Evolutionary conservation across 2,888 invertebrate genomes (phyloP).

Genomic region (Ormyrus pomaceus): DNA sequence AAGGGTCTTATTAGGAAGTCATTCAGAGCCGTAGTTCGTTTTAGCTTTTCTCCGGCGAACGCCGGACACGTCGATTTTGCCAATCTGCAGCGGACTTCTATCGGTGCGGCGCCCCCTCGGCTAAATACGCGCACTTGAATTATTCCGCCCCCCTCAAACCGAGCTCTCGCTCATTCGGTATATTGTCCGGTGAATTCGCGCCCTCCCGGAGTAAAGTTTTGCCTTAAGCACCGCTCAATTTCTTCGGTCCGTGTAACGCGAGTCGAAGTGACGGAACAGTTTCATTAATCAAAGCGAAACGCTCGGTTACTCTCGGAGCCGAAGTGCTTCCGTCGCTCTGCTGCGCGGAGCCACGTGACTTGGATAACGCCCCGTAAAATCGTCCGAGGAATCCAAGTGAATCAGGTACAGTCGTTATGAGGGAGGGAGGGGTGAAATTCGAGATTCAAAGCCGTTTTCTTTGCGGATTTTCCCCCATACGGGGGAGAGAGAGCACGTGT

Average conservation of each 20-base stretch:
- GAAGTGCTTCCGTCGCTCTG: constrained; percentile 24
- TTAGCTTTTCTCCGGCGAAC: neutral
- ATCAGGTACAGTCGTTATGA: too few relatives aligned
- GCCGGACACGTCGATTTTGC: constrained; percentile 18
- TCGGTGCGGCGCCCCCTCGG: neutral
- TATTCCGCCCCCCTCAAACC: too few relatives aligned
- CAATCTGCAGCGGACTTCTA: neutral
- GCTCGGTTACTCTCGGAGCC: neutral
- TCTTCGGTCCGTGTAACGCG: neutral
- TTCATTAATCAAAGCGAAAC: constrained; percentile 37
- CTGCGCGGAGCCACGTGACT: neutral
- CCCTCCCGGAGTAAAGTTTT: too few relatives aligned
- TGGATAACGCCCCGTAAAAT: neutral
- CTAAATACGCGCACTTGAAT: neutral
- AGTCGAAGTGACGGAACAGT: constrained; percentile 4
- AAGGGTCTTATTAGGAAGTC: constrained; percentile 49
- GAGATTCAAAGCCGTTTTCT: too few relatives aligned
- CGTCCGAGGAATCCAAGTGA: too few relatives aligned
- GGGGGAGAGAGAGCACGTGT: too few relatives aligned
- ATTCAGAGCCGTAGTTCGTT: constrained; percentile 26
- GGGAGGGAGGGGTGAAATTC: too few relatives aligned
- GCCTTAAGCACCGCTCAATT: neutral
- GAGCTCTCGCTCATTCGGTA: too few relatives aligned
- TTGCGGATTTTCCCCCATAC: too few relatives aligned
- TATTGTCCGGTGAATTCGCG: too few relatives aligned